Percentiles rank a stretch among this genome's conserved stretches.
These are phyloP conservation scores for Carassius auratus DNA, from an alignment of 2,113 vertebrate genomes.

Conservation along the genomic window DNA sequence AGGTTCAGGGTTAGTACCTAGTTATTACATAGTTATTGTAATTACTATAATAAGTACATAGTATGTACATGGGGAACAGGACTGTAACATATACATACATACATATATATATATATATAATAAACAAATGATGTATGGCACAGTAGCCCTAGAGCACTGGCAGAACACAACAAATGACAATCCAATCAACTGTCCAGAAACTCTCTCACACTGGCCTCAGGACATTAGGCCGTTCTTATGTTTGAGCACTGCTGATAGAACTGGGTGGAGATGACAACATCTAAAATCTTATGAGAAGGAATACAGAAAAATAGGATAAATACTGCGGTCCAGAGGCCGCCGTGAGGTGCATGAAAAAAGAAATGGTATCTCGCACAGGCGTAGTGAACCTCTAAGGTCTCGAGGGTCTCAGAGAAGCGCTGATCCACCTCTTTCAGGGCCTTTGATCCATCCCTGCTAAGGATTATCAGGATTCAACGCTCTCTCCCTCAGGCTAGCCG, in stretches of 20 bases:
- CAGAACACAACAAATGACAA: neutral
- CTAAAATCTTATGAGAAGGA: neutral
- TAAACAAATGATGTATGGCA: neutral
- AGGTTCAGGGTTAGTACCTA: no score
- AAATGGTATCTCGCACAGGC: conserved; percentile 42
- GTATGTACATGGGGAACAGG: no score
- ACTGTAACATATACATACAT: no score
- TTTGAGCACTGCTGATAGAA: neutral
- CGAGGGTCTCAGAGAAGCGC: conserved; percentile 52
- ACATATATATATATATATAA: no score
- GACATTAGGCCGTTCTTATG: neutral
- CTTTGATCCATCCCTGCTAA: conserved; percentile 69
- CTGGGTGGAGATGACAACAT: neutral
- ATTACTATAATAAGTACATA: no score
- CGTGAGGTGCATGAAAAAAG: conserved; percentile 1
- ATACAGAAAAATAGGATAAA: neutral
- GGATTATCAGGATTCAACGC: conserved; percentile 71
- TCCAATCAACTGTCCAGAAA: neutral
- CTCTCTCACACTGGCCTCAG: neutral
- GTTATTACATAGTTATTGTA: no score
- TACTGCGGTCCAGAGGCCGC: neutral
- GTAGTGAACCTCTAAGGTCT: conserved; percentile 51
- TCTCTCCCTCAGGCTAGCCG: conserved; percentile 64
- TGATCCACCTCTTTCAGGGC: conserved; percentile 64
- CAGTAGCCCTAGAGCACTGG: neutral